These are phyloP conservation scores for Sympetrum striolatum DNA, from an alignment of 2,888 invertebrate species.

Conservation along the genomic window DNA sequence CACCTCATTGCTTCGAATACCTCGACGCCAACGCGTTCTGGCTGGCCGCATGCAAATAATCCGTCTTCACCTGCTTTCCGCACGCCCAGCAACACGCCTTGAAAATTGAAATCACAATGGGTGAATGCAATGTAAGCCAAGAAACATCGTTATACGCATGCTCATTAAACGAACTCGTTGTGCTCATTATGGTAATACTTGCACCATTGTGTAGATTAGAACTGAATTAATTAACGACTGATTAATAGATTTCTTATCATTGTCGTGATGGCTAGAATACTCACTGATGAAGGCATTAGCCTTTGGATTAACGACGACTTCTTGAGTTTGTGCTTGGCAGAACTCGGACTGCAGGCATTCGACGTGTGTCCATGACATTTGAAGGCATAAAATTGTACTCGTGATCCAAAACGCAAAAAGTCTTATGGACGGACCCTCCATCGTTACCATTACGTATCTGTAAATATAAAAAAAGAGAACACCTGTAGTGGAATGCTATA, in stretches of 20 bases:
- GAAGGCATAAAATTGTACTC: not conserved
- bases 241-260: too few relatives aligned
- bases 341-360: not conserved
- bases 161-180: too few relatives aligned
- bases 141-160: too few relatives aligned
- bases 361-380: not conserved
- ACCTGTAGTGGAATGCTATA: too few relatives aligned
- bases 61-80: conserved; percentile 9
- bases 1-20: conserved; percentile 34
- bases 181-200: not conserved
- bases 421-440: not conserved
- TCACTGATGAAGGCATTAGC: conserved; percentile 44
- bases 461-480: too few relatives aligned
- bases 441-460: not conserved
- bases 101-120: not conserved
- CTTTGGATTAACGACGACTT: conserved; percentile 13
- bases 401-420: not conserved
- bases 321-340: conserved; percentile 2
- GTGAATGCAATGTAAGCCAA: not conserved
- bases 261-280: not conserved
- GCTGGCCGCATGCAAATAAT: conserved; percentile 42
- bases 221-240: not conserved
- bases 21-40: conserved; percentile 9
- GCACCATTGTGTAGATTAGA: not conserved
- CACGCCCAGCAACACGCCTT: conserved; percentile 19